phyloP scores from a whole-genome alignment of 2,797 vertebrate genomes.

The Acanthornis magna region DNA sequence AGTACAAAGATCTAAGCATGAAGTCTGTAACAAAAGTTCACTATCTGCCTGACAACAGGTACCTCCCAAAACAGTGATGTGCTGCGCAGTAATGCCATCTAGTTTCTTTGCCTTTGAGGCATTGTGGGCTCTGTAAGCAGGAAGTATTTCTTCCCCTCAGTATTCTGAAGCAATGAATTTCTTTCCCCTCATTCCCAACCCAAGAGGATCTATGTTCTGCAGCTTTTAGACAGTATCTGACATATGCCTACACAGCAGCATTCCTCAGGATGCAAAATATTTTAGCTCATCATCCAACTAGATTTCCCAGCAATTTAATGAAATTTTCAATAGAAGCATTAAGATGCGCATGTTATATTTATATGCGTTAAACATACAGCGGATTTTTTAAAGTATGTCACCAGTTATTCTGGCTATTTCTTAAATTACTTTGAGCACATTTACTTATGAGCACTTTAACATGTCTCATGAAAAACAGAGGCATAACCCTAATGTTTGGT shows the following conservation, averaged over 20 bases:
- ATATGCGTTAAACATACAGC: not conserved
- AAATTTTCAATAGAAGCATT: not conserved
- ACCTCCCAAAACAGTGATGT: not conserved
- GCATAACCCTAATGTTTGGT: not conserved
- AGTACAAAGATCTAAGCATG: conserved; percentile 24
- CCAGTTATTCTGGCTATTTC: not conserved
- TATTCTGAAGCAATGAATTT: not conserved
- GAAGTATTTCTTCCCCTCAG: not conserved
- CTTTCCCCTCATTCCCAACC: not conserved
- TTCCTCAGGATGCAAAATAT: not conserved
- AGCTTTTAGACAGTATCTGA: not conserved
- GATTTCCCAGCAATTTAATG: not conserved
- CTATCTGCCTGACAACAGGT: not conserved
- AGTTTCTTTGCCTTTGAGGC: not conserved
- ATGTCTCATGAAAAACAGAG: not conserved
- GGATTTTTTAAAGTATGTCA: not conserved
- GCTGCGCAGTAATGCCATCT: accelerated
- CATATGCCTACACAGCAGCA: not conserved
- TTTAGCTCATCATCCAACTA: not conserved
- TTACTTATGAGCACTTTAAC: not conserved
- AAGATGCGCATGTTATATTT: not conserved
- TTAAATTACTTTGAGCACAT: accelerated
- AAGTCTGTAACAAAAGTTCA: not conserved
- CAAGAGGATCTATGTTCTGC: not conserved
- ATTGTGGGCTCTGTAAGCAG: not conserved